These are phyloP conservation scores for Plebejus argus DNA, from an alignment of 2,888 invertebrate species.

Conservation along the genomic window DNA sequence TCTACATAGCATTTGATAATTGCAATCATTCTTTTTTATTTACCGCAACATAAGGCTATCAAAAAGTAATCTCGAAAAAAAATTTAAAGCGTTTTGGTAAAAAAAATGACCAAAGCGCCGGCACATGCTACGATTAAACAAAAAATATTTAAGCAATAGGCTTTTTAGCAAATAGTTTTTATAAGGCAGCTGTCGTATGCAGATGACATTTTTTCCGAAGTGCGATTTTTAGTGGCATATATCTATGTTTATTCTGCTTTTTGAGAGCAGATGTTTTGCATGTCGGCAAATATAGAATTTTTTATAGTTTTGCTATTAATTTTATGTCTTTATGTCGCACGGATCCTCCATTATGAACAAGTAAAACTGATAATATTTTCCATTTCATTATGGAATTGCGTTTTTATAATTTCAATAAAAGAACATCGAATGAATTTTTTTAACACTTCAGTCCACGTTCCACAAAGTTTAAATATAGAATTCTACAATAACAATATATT, in stretches of 20 bases:
- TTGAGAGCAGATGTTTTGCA: conserved; percentile 73
- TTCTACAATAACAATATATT: no score
- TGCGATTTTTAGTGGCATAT: conserved; percentile 76
- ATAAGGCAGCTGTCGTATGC: conserved; percentile 78
- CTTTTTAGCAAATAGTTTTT: conserved; percentile 66
- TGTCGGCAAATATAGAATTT: conserved; percentile 43
- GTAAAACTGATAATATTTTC: not conserved
- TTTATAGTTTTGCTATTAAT: conserved; percentile 31
- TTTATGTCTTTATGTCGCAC: conserved; percentile 10
- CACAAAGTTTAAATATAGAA: no score
- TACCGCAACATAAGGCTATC: conserved; percentile 20
- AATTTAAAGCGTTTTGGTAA: conserved; percentile 7
- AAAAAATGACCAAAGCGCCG: conserved; percentile 59
- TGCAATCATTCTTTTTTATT: not conserved
- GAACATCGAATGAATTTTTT: not conserved
- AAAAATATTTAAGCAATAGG: conserved; percentile 54
- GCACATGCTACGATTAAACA: conserved; percentile 67
- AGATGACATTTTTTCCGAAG: conserved; percentile 75
- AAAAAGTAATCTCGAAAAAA: not conserved
- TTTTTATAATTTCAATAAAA: not conserved
- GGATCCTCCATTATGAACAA: not conserved
- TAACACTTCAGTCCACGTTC: not conserved
- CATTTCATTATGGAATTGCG: not conserved
- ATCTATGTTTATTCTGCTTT: conserved; percentile 59
- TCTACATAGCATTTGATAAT: not conserved